A percentile compares a stretch with the other conserved stretches of the same genome.
These are phyloP conservation scores for Protobothrops flavoviridis DNA, from an alignment of 2,113 vertebrate genomes.

Conservation along the genomic window DNA sequence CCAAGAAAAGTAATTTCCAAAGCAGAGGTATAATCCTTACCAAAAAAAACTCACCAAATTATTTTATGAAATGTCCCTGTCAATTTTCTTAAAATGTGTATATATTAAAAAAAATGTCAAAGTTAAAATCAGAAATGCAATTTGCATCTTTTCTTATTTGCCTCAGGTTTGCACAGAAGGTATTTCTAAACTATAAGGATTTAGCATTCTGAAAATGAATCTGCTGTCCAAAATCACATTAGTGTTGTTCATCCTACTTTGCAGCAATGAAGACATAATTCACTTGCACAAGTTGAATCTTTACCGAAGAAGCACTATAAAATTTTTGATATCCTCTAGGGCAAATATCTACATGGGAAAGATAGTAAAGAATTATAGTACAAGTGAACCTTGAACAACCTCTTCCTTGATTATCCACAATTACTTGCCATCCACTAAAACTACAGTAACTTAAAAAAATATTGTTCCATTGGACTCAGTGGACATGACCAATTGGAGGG, in stretches of 20 bases:
- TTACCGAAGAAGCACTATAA: conserved; percentile 32
- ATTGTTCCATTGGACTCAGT: conserved; percentile 24
- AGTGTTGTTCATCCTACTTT: conserved; percentile 45
- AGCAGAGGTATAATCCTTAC: background rate
- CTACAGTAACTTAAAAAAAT: conserved; percentile 44
- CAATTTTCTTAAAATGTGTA: conserved; percentile 9
- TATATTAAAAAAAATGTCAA: conserved; percentile 27
- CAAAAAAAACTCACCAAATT: background rate
- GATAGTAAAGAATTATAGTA: conserved; percentile 67
- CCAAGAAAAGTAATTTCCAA: background rate
- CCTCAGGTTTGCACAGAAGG: conserved; percentile 42
- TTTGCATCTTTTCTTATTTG: conserved; percentile 43
- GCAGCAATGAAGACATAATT: conserved; percentile 57
- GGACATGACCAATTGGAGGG: background rate
- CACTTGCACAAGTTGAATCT: conserved; percentile 40
- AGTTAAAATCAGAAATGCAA: conserved; percentile 40
- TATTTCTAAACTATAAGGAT: conserved; percentile 44
- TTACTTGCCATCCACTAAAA: conserved; percentile 56
- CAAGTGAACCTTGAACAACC: conserved; percentile 44
- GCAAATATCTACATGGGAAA: conserved; percentile 55
- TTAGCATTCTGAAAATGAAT: conserved; percentile 48
- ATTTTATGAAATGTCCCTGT: background rate
- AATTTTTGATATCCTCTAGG: conserved; percentile 39
- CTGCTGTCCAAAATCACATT: conserved; percentile 43
- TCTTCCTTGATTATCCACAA: conserved; percentile 44